phyloP scores from a whole-genome alignment of 1,140 invertebrate species.

The Venturia canescens region DNA sequence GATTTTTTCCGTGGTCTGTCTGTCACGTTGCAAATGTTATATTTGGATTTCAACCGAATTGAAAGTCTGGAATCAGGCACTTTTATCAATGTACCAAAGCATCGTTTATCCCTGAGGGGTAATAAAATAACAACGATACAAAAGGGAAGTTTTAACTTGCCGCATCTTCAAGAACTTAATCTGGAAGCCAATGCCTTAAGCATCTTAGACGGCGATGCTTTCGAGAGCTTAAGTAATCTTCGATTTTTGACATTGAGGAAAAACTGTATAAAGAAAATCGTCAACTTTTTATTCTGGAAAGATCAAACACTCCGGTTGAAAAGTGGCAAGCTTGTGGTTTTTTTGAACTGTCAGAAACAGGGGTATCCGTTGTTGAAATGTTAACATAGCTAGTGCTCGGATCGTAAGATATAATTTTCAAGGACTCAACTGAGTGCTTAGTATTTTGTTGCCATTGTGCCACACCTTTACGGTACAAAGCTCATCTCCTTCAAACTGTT shows the following conservation, averaged over 20 bases:
- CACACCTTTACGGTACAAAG: no score
- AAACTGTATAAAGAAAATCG: background rate
- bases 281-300: background rate
- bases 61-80: conserved; percentile 53
- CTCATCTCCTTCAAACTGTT: no score
- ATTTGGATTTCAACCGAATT: conserved; percentile 58
- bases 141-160: background rate
- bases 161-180: background rate
- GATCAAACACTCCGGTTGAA: background rate
- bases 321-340: background rate
- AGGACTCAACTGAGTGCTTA: no score
- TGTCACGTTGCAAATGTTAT: conserved; percentile 48
- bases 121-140: conserved; percentile 54
- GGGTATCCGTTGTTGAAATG: no score
- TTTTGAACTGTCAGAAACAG: background rate
- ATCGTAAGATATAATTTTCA: no score
- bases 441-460: no score
- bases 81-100: background rate
- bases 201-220: no score
- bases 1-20: conserved; percentile 49
- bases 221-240: no score
- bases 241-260: no score
- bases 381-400: no score
- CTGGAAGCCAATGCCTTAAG: no score
- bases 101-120: conserved; percentile 51